Percentiles rank a stretch among this genome's conserved stretches.
phyloP scores from a whole-genome alignment of 2,888 invertebrate species.

The Entomobrya proxima region DNA sequence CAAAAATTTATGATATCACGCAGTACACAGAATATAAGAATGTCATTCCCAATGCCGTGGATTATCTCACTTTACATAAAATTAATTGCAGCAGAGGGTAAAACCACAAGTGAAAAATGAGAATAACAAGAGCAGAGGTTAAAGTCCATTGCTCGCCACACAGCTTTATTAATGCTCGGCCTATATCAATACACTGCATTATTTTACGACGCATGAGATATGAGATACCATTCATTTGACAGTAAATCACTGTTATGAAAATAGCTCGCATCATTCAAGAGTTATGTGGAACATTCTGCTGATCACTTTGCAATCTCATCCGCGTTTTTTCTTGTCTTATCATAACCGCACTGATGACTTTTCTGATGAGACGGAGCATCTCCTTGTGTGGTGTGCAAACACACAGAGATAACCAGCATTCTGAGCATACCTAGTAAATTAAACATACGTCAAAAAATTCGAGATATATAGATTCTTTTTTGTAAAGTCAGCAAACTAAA shows the following conservation, averaged over 20 bases:
- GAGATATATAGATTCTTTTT: not conserved
- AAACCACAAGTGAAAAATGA: not conserved
- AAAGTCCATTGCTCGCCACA: constrained; percentile 58
- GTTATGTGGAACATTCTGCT: constrained; percentile 14
- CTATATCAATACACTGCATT: not conserved
- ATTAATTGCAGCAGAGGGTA: not conserved
- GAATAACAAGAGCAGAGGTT: constrained; percentile 57
- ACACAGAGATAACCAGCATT: not conserved
- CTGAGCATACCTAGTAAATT: not conserved
- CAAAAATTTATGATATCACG: not conserved
- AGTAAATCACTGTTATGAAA: too few species aligned
- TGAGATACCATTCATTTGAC: too few species aligned
- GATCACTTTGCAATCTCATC: constrained; percentile 32
- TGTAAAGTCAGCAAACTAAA: not conserved
- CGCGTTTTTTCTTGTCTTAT: constrained; percentile 30
- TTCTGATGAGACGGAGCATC: not conserved
- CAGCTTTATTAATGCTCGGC: not conserved
- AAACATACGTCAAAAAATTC: not conserved
- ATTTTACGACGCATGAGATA: not conserved
- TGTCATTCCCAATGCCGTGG: not conserved
- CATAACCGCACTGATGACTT: not conserved
- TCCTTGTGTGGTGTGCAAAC: constrained; percentile 15
- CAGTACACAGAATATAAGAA: too few species aligned
- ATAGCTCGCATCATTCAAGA: too few species aligned
- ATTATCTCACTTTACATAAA: not conserved